Evolutionary conservation across 2,797 vertebrate species (phyloP), one percentile per base, ranked within the genome.

Genomic region (Melanogrammus aeglefinus): DNA sequence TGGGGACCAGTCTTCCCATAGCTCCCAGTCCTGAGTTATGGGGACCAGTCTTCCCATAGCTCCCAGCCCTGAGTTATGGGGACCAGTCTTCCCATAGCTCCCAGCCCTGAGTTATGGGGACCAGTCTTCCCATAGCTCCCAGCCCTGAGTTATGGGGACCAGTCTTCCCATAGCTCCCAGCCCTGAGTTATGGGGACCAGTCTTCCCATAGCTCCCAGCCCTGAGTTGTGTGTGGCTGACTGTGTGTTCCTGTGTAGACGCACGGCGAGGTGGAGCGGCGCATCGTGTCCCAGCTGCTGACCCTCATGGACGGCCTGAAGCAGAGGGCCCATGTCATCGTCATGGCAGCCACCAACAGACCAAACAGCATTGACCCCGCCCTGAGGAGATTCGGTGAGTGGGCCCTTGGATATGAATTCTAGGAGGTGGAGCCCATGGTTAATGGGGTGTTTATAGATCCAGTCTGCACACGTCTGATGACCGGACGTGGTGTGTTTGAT

Each of bases 261-360:
- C 97, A 99, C 0, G 98, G 98, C 57, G 98, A 99, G 86, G 98
- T 99, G 77, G 98, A 99, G 84, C 95, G 97, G 81, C 96, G 98
- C 80, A 99, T 99, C 12, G 97, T 99, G 78, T 99, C 98, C 85
- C 98, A 99, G 92, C 93, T 99, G 86, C 93, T 99, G 90, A 99
- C 98, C 75, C 95, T 99, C 29, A 99, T 99, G 98, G 98, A 99
- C 0, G 98, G 98, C 9, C 93, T 99, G 87, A 99, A 99, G 85
- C 98, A 99, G 89, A 95, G 98, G 85, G 97, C 98, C 47, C 98
- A 99, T 0, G 98, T 99, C 77, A 99, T 99, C 0, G 98, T 99
- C 77, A 99, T 99, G 98, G 98, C 98, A 85, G 98, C 98, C 86
- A 99, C 98, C 82, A 99, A 99, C 94, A 96, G 98, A 95, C 98